Base-by-base conservation (phyloP, 2,797 vertebrate genomes). In the Myiothlypis chrysogaster region DNA sequence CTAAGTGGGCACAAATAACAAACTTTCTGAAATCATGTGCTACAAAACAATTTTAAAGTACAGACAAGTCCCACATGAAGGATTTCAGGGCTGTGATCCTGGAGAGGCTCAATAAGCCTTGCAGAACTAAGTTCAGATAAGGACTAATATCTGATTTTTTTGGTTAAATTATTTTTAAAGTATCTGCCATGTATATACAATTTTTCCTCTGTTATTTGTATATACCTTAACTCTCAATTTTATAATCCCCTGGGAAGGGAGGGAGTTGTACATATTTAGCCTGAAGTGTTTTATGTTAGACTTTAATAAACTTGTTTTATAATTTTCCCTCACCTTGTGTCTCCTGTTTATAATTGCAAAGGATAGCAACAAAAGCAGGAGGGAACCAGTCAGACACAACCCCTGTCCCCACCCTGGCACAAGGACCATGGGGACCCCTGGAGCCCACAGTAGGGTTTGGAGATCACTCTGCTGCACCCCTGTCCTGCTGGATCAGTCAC, bases 241-340 rank as follows among this genome's bases (percentile, higher is more conserved):
- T 96, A 93, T 96, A 96, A 89, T 89, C 35, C 78, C 87, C 53
- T 89, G 80, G 80, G 88, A 94, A 93, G 55, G 85, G 75, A 89
- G 94, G 93, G 89, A 76, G 39, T 91, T 96, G 94, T 97, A 96
- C 89, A 96, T 95, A 96, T 30, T 89, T 95, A 95, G 93, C 92
- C 89, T 96, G 93, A 95, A 94, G 89, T 95, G 95, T 61, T 96
- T 96, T 95, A 91, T 83, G 94, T 96, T 96, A 96, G 94, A 91
- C 90, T 96, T 97, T 91, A 97, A 97, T 97, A 97, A 97, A 97
- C 90, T 95, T 94, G 88, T 96, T 97, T 97, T 97, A 90, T 96
- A 97, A 95, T 91, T 96, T 89, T 96, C 92, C 91, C 85, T 94
- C 88, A 93, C 79, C 59, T 91, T 5, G 56, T 92, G 94, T 93